Conservation (phyloP, 2,888 invertebrate species). For the Acrocyrtus sp. region DNA sequence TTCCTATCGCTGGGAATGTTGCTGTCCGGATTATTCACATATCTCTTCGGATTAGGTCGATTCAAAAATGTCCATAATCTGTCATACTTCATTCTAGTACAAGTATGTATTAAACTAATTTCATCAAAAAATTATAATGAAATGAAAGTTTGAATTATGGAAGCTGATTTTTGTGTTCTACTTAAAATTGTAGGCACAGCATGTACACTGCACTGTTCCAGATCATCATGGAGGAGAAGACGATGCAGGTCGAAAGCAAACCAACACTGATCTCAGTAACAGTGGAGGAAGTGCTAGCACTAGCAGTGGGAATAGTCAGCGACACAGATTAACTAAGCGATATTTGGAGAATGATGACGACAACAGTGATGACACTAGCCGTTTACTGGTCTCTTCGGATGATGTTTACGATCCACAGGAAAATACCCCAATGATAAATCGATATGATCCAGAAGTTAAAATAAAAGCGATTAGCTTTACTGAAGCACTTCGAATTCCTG, state of each 20-base stretch:
- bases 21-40: slow-evolving; percentile 84
- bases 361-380: slow-evolving; percentile 39
- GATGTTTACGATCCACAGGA: slow-evolving; percentile 60
- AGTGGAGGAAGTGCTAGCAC: slow-evolving; percentile 24
- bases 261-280: slow-evolving; percentile 35
- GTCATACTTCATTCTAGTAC: slow-evolving; percentile 83
- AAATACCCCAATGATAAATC: slow-evolving; percentile 63
- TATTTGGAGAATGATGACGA: slow-evolving; percentile 14
- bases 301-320: slow-evolving; percentile 3
- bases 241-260: background rate
- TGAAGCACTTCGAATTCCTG: slow-evolving; percentile 86
- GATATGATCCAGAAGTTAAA: slow-evolving; percentile 60
- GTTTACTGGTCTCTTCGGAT: slow-evolving; percentile 33
- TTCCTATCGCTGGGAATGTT: slow-evolving; percentile 94
- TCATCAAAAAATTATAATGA: background rate
- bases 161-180: background rate
- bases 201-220: slow-evolving; percentile 74
- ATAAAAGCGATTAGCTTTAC: slow-evolving; percentile 77
- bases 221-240: slow-evolving; percentile 63
- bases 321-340: background rate
- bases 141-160: background rate
- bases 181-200: slow-evolving; percentile 69
- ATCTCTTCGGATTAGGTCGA: slow-evolving; percentile 88
- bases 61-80: slow-evolving; percentile 83
- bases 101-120: too few species aligned